These are phyloP conservation scores for Polypterus bichir DNA, from an alignment of 2,113 vertebrate genomes.

Conservation along the genomic window DNA sequence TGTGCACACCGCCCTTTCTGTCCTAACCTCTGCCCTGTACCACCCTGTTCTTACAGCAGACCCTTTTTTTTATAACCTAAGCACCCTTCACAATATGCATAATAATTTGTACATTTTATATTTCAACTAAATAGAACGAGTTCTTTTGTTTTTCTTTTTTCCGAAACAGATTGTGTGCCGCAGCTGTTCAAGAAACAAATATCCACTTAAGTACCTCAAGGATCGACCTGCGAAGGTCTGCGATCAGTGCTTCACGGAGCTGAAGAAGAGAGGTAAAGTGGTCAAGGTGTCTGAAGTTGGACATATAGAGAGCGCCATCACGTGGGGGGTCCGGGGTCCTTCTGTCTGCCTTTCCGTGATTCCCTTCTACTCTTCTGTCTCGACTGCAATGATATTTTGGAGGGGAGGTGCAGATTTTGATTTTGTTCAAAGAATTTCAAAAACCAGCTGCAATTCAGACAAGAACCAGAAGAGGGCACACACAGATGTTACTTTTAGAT, in stretches of 20 bases:
- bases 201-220: slow-evolving; percentile 89
- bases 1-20: too few relatives aligned
- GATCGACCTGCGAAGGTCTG: slow-evolving; percentile 89
- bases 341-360: neutral
- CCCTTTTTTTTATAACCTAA: too few relatives aligned
- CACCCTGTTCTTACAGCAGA: too few relatives aligned
- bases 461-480: too few relatives aligned
- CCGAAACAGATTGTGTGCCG: slow-evolving; percentile 76
- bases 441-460: too few relatives aligned
- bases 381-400: neutral
- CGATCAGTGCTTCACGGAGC: slow-evolving; percentile 77
- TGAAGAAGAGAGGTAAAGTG: slow-evolving; percentile 66
- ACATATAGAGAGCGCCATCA: neutral
- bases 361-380: neutral
- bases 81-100: too few relatives aligned
- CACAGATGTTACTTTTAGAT: too few relatives aligned
- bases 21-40: too few relatives aligned
- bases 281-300: neutral
- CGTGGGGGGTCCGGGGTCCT: neutral
- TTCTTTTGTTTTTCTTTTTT: neutral
- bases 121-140: too few relatives aligned
- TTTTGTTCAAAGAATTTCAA: too few relatives aligned
- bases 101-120: too few relatives aligned
- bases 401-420: neutral
- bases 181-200: slow-evolving; percentile 86